These are phyloP conservation scores for Euphonia xanthogaster DNA, from an alignment of 2,797 vertebrate genomes.

Conservation along the genomic window DNA sequence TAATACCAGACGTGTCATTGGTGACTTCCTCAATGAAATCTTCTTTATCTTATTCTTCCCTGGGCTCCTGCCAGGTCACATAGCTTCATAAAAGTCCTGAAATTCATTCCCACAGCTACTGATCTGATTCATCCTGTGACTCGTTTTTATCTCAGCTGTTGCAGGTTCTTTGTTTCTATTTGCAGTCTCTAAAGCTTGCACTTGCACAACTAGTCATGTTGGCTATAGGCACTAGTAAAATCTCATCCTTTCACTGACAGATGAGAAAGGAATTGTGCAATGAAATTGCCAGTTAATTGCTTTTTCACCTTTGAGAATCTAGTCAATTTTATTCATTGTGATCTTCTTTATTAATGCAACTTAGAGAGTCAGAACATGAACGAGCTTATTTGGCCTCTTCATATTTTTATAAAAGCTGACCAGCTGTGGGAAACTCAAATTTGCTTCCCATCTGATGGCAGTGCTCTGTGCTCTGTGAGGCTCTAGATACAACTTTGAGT, in stretches of 20 bases:
- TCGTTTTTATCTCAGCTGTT: neutral
- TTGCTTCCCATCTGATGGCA: neutral
- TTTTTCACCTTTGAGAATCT: neutral
- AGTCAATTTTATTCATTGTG: neutral
- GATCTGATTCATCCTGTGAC: slow-evolving; percentile 39
- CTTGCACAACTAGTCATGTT: neutral
- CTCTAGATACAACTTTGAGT: neutral
- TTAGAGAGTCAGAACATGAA: neutral
- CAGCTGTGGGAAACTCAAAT: neutral
- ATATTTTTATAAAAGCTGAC: neutral
- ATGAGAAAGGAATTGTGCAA: neutral
- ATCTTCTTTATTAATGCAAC: neutral
- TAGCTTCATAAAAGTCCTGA: slow-evolving; percentile 6
- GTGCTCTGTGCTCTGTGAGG: accelerated
- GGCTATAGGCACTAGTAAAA: neutral
- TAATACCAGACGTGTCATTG: neutral
- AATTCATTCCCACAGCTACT: slow-evolving; percentile 21
- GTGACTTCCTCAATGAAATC: slow-evolving; percentile 16
- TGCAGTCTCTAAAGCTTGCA: neutral
- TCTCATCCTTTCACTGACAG: neutral
- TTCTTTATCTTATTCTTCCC: neutral
- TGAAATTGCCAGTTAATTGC: neutral
- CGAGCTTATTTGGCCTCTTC: neutral
- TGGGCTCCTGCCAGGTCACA: slow-evolving; percentile 23
- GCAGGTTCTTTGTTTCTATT: neutral